Conservation (phyloP, 2,888 invertebrate species). For the Molanna angustata region DNA sequence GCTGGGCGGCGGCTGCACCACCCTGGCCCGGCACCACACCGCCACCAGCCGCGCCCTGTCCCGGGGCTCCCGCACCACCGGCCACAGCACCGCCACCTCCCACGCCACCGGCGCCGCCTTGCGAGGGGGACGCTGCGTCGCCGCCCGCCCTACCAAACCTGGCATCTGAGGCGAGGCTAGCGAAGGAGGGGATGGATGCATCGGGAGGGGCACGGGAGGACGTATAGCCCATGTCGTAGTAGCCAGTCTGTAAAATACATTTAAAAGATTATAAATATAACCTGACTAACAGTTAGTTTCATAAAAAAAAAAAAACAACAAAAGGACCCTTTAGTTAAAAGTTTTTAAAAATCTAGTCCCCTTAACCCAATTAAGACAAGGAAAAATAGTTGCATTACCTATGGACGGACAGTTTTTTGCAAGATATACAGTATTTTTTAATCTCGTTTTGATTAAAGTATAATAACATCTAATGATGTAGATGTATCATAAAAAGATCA, state of each 20-base stretch:
- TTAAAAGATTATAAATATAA: constrained; percentile 4
- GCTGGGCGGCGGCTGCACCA: constrained; percentile 44
- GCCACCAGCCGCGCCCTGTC: constrained; percentile 41
- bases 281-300: too few relatives aligned
- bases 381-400: too few relatives aligned
- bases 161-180: constrained; percentile 35
- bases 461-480: too few relatives aligned
- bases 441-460: too few relatives aligned
- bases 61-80: constrained; percentile 44
- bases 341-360: too few relatives aligned
- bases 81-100: constrained; percentile 46
- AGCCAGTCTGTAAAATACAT: constrained; percentile 42
- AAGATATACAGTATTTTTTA: too few relatives aligned
- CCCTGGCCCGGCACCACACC: constrained; percentile 39
- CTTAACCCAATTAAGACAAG: too few relatives aligned
- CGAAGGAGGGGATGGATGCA: constrained; percentile 26
- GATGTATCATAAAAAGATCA: too few relatives aligned
- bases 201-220: constrained; percentile 37
- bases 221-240: constrained; percentile 52
- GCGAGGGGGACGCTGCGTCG: constrained; percentile 54
- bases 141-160: constrained; percentile 42
- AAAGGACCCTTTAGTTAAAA: too few relatives aligned
- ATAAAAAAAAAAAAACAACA: too few relatives aligned
- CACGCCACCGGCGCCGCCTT: constrained; percentile 38
- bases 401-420: too few relatives aligned